Evolutionary conservation across 2,888 invertebrate genomes (phyloP), one percentile per base, ranked within the genome.

Genomic region (Celastrina argiolus): DNA sequence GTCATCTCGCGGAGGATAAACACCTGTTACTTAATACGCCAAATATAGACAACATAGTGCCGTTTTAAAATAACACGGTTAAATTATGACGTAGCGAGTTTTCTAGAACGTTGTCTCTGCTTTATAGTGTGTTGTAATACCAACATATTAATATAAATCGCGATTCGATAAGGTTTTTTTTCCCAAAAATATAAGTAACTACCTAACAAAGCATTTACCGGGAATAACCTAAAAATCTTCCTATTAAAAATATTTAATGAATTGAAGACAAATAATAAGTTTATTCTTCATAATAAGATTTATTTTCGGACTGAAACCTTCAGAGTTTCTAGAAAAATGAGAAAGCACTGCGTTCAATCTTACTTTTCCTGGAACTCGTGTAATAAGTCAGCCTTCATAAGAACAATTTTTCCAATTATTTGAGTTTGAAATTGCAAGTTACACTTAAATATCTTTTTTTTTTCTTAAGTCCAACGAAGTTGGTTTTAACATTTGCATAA

Each of bases 311-410:
- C 22, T 36, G 18, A 39, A 61, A 22, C 4, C 0, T 39, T 39
- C 22, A 5, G 36, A 31, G 18, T 61, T 36, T 61, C 61, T 61
- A 61, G 18, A 39, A 39, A 51, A 61, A 39, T 61, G 36, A 39
- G 39, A 61, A 39, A 61, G 39, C 22, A 39, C 61, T 39, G 22
- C 61, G 39, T 36, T 61, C 61, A 18, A 61, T 61, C 61, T 61
- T 61, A 39, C 61, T 61, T 61, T 39, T 61, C 39, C 36, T 22
- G 14, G 22, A 61, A 61, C 61, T 61, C 61, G 12, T 39, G 61
- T 39, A 61, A 61, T 39, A 61, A 61, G 22, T 61, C 61, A 61
- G 36, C 34, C 61, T 61, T 61, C 61, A 61, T 61, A 61, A 61
- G 61, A 61, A 36, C 61, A 14, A 61, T 39, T 61, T 61, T 61